Conservation (phyloP, 2,113 vertebrate species). For the Amblyornis subalaris region DNA sequence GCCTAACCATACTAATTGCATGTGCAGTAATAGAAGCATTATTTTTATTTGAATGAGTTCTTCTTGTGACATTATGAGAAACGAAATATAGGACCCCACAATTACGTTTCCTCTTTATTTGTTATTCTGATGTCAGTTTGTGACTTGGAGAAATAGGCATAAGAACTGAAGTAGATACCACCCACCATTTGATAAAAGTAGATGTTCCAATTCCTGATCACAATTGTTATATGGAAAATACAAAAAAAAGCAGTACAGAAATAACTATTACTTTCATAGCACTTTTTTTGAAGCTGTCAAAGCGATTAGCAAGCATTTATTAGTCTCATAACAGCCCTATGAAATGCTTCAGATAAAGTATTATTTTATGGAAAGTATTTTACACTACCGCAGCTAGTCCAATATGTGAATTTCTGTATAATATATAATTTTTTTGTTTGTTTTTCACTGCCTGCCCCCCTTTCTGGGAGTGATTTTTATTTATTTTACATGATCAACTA, state of each 20-base stretch:
- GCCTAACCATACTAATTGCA: background rate
- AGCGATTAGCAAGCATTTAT: conserved; percentile 34
- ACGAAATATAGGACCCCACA: background rate
- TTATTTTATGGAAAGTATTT: background rate
- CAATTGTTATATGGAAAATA: conserved; percentile 14
- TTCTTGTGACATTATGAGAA: background rate
- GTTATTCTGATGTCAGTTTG: conserved; percentile 27
- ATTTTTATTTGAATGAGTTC: background rate
- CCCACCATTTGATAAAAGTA: conserved; percentile 45
- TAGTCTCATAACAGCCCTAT: background rate
- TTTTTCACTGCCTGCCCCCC: fast-evolving
- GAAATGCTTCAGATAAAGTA: background rate
- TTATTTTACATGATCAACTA: background rate
- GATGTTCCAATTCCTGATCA: conserved; percentile 46
- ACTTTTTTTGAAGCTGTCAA: conserved; percentile 41
- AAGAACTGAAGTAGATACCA: conserved; percentile 43
- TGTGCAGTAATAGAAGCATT: background rate
- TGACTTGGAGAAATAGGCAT: background rate
- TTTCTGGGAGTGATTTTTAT: background rate
- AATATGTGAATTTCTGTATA: background rate
- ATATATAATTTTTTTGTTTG: background rate
- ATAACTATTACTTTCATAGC: conserved; percentile 44
- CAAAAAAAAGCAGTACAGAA: conserved; percentile 38
- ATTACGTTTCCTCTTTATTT: background rate
- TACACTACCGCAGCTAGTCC: background rate